phyloP scores from a whole-genome alignment of 2,888 invertebrate species.

The Aradus depressus region DNA sequence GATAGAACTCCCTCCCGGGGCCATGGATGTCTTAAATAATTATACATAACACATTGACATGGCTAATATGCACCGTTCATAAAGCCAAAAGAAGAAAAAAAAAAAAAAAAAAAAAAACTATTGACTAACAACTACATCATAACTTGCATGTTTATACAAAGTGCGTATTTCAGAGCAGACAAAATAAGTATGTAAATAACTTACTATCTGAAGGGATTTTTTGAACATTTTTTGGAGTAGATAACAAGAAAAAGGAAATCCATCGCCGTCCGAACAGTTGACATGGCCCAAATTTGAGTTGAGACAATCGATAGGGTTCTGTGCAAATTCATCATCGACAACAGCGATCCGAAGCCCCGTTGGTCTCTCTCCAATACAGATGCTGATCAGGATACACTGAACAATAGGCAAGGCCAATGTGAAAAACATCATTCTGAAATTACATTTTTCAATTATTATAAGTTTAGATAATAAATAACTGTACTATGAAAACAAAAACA shows the following conservation, averaged over 20 bases:
- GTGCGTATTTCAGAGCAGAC: background rate
- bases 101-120: too few relatives aligned
- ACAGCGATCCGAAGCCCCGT: constrained; percentile 15
- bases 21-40: too few relatives aligned
- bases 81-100: too few relatives aligned
- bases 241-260: constrained; percentile 14
- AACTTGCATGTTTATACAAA: too few relatives aligned
- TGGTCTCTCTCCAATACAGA: constrained; percentile 22
- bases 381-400: constrained; percentile 23
- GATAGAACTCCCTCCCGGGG: too few relatives aligned
- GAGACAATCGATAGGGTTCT: background rate
- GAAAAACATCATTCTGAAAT: constrained; percentile 20
- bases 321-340: constrained; percentile 18
- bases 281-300: background rate
- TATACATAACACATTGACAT: too few relatives aligned
- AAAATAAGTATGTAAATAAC: background rate
- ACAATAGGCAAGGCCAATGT: constrained; percentile 22
- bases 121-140: too few relatives aligned
- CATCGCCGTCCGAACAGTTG: background rate
- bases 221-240: constrained; percentile 11
- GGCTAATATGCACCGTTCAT: too few relatives aligned
- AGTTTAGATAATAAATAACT: background rate
- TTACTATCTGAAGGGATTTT: constrained; percentile 12
- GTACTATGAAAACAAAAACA: background rate
- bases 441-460: background rate